These are phyloP conservation scores for Plodia interpunctella DNA, from an alignment of 1,140 invertebrate genomes.

Conservation along the genomic window DNA sequence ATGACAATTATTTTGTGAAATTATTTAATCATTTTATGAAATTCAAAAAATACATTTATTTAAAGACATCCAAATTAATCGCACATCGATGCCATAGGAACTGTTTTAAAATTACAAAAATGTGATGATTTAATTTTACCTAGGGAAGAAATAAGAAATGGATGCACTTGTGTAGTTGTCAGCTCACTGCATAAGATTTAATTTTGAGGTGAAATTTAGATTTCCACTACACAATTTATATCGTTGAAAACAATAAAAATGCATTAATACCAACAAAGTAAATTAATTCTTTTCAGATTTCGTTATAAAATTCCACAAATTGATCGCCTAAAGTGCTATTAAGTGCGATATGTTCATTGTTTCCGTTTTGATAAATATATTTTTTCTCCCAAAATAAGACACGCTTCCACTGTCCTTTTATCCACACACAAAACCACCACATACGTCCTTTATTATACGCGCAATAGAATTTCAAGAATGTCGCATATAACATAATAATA, in stretches of 20 bases:
- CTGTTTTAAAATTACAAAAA: background rate
- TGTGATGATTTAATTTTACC: background rate
- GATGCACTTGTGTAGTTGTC: too few species aligned
- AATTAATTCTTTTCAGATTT: background rate
- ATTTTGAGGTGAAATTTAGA: too few species aligned
- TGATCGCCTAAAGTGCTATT: background rate
- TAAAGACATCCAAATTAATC: background rate
- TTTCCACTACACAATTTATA: too few species aligned
- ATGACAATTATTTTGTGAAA: too few species aligned
- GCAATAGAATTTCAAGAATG: background rate
- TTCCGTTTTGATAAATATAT: background rate
- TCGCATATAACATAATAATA: background rate
- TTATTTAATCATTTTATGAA: too few species aligned
- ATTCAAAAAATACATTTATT: too few species aligned
- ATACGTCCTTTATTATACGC: background rate
- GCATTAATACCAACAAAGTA: background rate
- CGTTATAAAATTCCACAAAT: background rate
- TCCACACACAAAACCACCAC: background rate
- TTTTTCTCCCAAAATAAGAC: background rate
- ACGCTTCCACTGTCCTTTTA: background rate
- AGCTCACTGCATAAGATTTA: too few species aligned
- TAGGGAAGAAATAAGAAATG: too few species aligned
- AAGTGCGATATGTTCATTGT: background rate
- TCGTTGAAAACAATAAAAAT: too few species aligned
- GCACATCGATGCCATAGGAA: background rate